Base-by-base conservation (phyloP, 2,113 vertebrate genomes). In the Ciconia maguari region DNA sequence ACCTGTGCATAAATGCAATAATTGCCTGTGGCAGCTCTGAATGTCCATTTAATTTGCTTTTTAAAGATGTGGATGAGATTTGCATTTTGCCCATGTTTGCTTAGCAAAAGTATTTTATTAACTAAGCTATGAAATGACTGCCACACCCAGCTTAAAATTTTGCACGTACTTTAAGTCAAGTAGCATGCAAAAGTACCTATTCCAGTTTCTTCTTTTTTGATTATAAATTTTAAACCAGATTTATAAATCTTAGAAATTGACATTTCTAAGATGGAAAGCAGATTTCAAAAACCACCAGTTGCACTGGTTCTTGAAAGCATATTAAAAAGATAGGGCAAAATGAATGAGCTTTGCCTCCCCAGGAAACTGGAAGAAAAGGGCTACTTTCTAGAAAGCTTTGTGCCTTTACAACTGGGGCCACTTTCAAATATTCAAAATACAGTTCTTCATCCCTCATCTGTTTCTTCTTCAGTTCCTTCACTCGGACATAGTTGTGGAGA, bases 401-500 rank as follows among this genome's bases (percentile, higher is more conserved):
- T 51, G 22, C 36, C 30, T 70, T 65, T 69, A 41, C 64, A 68
- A 29, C 7, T 42, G 13, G 9, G 34, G 51, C 18, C 18, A 19
- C 25, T 87, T 75, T 88, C 84, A 95, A 83, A 70, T 93, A 83
- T 91, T 93, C 72, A 91, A 90, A 96, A 90, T 93, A 65, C 9
- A 46, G 74, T 89, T 94, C 30, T 87, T 65, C 44, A 79, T 93
- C 79, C 70, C 69, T 91, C 84, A 76, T 96, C 76, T 97, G 62
- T 94, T 97, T 97, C 78, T 98, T 96, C 60, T 96, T 88, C 29
- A 36, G 22, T 92, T 96, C 62, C 92, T 96, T 91, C 54, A 32
- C 77, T 97, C 46, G 19, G 92, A 96, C 97, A 95, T 96, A 96
- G 54, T 51, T 95, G 75, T 91, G 96, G 97, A 97, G 96, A 96